phyloP scores from a whole-genome alignment of 2,888 invertebrate genomes.

The Ariolimax columbianus region DNA sequence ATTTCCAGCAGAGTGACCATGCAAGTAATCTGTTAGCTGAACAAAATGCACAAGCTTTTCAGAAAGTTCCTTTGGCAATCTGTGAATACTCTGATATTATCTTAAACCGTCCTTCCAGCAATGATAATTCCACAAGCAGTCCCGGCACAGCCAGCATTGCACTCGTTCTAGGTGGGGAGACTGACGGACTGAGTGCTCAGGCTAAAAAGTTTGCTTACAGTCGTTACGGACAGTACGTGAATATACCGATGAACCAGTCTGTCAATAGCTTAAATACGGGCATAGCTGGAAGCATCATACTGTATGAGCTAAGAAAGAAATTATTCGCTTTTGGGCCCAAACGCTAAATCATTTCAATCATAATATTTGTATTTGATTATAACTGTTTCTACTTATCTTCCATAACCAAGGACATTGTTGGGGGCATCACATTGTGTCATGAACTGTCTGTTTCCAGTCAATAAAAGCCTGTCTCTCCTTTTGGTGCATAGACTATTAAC shows the following conservation, averaged over 20 bases:
- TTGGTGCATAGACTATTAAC: too few species aligned
- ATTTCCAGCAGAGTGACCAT: background rate
- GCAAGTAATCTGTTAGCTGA: background rate
- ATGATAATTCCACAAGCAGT: background rate
- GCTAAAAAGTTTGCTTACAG: conserved; percentile 83
- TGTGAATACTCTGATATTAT: conserved; percentile 29
- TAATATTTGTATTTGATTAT: too few species aligned
- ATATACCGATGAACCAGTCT: conserved; percentile 87
- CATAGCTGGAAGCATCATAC: conserved; percentile 89
- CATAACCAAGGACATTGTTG: too few species aligned
- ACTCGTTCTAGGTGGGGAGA: conserved; percentile 92
- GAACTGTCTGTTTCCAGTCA: too few species aligned
- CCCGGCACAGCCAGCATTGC: conserved; percentile 78
- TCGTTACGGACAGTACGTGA: conserved; percentile 84
- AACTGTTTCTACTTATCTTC: too few species aligned
- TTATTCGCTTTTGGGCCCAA: conserved; percentile 32
- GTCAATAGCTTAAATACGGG: conserved; percentile 92
- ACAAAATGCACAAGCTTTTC: conserved; percentile 14
- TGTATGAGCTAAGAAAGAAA: conserved; percentile 86
- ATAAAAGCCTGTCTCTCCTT: too few species aligned
- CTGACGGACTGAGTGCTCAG: conserved; percentile 88
- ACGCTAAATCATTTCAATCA: too few species aligned
- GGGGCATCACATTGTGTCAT: too few species aligned
- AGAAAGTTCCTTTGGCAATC: conserved; percentile 21
- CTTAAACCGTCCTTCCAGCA: background rate